Evolutionary conservation across 2,888 invertebrate genomes (phyloP).

Genomic region (Meteorus cinctellus): DNA sequence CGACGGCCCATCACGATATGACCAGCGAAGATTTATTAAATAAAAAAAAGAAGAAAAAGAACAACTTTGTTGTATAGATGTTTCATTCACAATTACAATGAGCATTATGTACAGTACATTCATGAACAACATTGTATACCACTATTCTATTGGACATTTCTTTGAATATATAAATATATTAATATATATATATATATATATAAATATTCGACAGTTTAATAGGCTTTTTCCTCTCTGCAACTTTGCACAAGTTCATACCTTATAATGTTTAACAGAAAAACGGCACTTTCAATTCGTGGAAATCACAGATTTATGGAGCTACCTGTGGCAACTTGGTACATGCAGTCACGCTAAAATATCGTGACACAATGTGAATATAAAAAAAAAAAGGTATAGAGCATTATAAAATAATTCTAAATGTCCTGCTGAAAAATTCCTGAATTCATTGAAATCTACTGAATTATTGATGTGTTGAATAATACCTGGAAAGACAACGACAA

Average conservation of each 20-base stretch:
- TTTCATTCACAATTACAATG: constrained; percentile 20
- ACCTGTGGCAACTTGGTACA: constrained; percentile 29
- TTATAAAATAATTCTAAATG: not conserved
- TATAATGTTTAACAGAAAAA: constrained; percentile 1
- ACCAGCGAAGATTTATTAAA: constrained; percentile 27
- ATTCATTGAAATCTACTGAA: constrained; percentile 1
- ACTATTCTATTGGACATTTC: not conserved
- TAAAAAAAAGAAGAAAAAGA: not conserved
- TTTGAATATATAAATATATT: not conserved
- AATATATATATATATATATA: not conserved
- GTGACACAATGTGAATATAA: not conserved
- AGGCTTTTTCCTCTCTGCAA: not conserved
- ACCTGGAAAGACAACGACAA: not conserved
- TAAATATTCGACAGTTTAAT: not conserved
- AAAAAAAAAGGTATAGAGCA: not conserved
- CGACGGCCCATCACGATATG: constrained; percentile 36
- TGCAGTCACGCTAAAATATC: not conserved
- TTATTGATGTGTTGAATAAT: not conserved
- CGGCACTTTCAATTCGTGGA: constrained; percentile 23
- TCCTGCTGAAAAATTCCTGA: not conserved
- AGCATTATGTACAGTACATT: not conserved
- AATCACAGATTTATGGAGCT: constrained; percentile 38
- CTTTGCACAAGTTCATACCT: not conserved
- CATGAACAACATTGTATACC: not conserved
- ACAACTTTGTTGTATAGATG: not conserved